phyloP scores from a whole-genome alignment of 2,888 invertebrate genomes.

The Lepidonotus clava region DNA sequence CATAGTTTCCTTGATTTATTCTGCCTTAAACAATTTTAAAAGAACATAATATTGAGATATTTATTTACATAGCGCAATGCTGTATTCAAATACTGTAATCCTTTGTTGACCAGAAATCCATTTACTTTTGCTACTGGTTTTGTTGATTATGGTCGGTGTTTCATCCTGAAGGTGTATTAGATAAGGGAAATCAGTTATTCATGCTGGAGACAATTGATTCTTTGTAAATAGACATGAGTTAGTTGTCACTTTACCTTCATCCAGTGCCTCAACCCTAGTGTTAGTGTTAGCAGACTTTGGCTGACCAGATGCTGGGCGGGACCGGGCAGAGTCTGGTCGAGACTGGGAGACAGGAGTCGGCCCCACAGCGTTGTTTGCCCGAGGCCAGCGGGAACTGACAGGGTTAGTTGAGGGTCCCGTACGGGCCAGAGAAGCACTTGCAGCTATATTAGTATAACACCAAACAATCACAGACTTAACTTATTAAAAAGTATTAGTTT shows the following conservation, averaged over 20 bases:
- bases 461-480: not conserved
- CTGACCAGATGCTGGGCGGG: not conserved
- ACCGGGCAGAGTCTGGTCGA: not conserved
- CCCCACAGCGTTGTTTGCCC: constrained; percentile 21
- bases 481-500: not conserved
- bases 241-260: not conserved
- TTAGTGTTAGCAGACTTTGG: not conserved
- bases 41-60: not conserved
- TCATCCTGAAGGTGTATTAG: too few species aligned
- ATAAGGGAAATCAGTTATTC: not conserved
- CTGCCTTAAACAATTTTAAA: not conserved
- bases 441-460: not conserved
- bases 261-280: not conserved
- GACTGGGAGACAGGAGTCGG: not conserved
- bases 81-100: too few species aligned
- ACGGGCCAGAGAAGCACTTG: not conserved
- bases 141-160: too few species aligned
- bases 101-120: too few species aligned
- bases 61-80: not conserved
- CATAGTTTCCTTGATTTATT: not conserved
- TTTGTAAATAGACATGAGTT: not conserved
- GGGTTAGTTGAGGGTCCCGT: not conserved
- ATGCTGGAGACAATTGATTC: not conserved
- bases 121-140: too few species aligned
- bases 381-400: not conserved